phyloP scores from a whole-genome alignment of 2,113 vertebrate genomes.

The Taurulus bubalis region DNA sequence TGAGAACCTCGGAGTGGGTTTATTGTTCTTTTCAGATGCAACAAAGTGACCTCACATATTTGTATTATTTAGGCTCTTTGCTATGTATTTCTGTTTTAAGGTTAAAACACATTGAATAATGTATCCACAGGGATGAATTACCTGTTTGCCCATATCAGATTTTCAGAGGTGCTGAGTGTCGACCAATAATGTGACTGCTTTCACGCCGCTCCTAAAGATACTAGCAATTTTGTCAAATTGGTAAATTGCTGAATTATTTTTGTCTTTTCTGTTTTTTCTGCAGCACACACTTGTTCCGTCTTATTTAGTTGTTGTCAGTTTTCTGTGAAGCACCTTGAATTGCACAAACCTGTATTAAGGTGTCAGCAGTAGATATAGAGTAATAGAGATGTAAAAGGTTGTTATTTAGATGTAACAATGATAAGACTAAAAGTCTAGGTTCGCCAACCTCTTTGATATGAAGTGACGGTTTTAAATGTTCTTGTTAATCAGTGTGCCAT shows the following conservation, averaged over 20 bases:
- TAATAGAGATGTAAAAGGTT: not conserved
- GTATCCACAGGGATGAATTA: conserved; percentile 11
- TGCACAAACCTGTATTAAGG: not conserved
- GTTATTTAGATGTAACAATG: not conserved
- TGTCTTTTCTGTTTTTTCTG: not conserved
- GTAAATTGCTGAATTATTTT: not conserved
- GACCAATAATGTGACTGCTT: not conserved
- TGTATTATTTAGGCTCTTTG: not conserved
- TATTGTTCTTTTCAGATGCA: not conserved
- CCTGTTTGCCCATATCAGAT: not conserved
- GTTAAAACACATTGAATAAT: conserved; percentile 6
- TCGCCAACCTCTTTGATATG: not conserved
- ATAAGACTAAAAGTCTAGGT: not conserved
- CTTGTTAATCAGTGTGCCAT: not conserved
- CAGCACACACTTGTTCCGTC: not conserved
- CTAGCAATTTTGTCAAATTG: not conserved
- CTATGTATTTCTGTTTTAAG: not conserved
- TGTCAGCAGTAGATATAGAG: not conserved
- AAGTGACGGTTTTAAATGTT: not conserved
- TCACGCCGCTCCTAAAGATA: not conserved
- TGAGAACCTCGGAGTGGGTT: not conserved
- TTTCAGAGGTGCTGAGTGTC: not conserved
- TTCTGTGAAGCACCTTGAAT: not conserved
- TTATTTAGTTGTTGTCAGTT: not conserved
- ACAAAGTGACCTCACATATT: not conserved